A percentile compares a stretch with the other conserved stretches of the same genome.
These are phyloP conservation scores for Tetragonisca angustula DNA, from an alignment of 2,888 invertebrate genomes.

Conservation along the genomic window DNA sequence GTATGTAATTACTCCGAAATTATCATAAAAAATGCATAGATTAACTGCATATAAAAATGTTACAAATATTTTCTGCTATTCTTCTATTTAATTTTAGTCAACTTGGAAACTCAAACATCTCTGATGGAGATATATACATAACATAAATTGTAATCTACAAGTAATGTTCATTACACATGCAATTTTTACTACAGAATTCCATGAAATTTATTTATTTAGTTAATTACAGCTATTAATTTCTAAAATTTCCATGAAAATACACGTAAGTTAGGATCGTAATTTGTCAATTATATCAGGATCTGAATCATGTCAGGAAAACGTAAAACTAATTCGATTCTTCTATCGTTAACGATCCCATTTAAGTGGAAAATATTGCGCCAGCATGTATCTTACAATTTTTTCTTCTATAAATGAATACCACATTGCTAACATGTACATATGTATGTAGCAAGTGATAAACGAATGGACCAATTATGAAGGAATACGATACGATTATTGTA, in stretches of 20 bases:
- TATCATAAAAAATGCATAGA: neutral
- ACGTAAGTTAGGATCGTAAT: neutral
- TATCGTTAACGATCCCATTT: neutral
- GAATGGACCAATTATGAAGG: neutral
- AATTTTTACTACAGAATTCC: neutral
- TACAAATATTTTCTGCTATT: neutral
- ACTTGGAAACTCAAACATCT: neutral
- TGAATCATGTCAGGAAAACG: neutral
- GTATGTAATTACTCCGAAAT: neutral
- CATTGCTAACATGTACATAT: no score
- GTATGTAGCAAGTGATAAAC: neutral
- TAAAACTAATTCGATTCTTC: constrained; percentile 14
- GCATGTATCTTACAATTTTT: neutral
- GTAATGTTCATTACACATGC: neutral
- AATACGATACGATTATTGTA: neutral
- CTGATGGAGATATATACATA: neutral
- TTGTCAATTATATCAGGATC: constrained; percentile 2
- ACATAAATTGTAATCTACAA: neutral
- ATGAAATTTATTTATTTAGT: neutral
- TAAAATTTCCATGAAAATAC: neutral
- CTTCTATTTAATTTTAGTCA: neutral
- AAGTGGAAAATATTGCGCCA: neutral
- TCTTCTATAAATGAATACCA: neutral
- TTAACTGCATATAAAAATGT: neutral
- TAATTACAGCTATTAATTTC: neutral